Evolutionary conservation across 2,113 vertebrate species (phyloP).

Genomic region (Mola mola): DNA sequence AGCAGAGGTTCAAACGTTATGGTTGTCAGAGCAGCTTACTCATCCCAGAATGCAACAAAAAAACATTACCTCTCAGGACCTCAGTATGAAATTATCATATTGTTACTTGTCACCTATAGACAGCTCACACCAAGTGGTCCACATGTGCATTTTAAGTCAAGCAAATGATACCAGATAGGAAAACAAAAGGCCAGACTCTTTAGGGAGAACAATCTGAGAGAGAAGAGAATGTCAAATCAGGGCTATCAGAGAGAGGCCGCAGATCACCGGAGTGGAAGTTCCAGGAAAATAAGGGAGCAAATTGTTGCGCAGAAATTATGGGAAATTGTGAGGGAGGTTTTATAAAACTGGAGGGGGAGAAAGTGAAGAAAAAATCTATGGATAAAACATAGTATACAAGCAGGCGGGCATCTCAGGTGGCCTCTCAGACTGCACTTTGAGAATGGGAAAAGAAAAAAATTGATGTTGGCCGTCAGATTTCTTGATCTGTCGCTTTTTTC

Average conservation of each 20-base stretch:
- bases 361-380: constrained; percentile 35
- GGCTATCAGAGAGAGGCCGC: constrained; percentile 5
- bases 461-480: constrained; percentile 60
- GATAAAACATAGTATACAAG: constrained; percentile 22
- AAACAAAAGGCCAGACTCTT: too few species aligned
- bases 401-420: constrained; percentile 56
- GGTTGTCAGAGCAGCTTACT: too few species aligned
- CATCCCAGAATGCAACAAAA: too few species aligned
- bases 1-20: too few species aligned
- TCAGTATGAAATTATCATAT: neutral
- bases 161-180: too few species aligned
- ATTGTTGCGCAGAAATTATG: constrained; percentile 22
- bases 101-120: neutral
- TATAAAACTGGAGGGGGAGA: neutral
- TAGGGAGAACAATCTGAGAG: too few species aligned
- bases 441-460: constrained; percentile 47
- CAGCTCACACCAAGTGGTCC: too few species aligned
- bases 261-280: constrained; percentile 11
- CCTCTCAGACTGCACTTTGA: constrained; percentile 53
- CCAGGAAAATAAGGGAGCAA: constrained; percentile 12
- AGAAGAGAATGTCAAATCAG: too few species aligned
- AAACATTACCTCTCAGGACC: too few species aligned
- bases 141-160: too few species aligned
- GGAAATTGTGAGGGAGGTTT: constrained; percentile 32
- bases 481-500: constrained; percentile 54